Conservation (phyloP, 2,797 vertebrate genomes). For the Orestias chungarensis region DNA sequence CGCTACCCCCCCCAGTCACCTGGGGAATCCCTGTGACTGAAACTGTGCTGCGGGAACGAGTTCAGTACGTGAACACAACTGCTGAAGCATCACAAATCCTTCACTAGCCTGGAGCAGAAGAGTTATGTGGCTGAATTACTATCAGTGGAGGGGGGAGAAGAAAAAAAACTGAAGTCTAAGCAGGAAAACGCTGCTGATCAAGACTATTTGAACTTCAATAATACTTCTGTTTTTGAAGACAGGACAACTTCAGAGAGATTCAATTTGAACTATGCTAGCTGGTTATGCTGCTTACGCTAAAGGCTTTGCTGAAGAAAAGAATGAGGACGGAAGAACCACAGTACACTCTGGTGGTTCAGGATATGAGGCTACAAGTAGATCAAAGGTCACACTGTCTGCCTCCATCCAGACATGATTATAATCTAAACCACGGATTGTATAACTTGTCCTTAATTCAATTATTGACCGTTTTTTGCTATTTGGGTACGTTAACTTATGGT, state of each 20-base stretch:
- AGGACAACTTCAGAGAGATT: not conserved
- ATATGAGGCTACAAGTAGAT: slow-evolving; percentile 34
- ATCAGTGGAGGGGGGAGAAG: slow-evolving; percentile 22
- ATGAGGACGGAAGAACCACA: slow-evolving; percentile 54
- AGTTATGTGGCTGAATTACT: slow-evolving; percentile 45
- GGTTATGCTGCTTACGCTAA: slow-evolving; percentile 1
- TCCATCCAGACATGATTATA: not conserved
- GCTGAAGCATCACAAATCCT: slow-evolving; percentile 64
- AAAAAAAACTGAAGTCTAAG: slow-evolving; percentile 40
- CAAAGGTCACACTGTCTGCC: slow-evolving; percentile 18
- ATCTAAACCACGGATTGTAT: not conserved
- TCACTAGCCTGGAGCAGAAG: slow-evolving; percentile 43
- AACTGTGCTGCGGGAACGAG: slow-evolving; percentile 44
- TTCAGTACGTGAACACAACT: slow-evolving; percentile 43
- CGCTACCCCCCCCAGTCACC: slow-evolving; percentile 49
- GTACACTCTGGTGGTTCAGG: slow-evolving; percentile 73
- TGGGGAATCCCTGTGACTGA: slow-evolving; percentile 68
- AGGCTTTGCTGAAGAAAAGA: slow-evolving; percentile 8
- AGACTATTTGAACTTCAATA: slow-evolving; percentile 38
- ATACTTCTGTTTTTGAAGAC: slow-evolving; percentile 20
- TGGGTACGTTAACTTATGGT: not conserved
- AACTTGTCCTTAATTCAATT: not conserved
- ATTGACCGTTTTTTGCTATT: not conserved
- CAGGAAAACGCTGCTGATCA: slow-evolving; percentile 37
- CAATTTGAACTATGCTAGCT: slow-evolving; percentile 10